Percentiles rank a stretch among this genome's conserved stretches.
These are phyloP conservation scores for Halocynthia aurantium DNA, from an alignment of 23 tunicate species.

Conservation along the genomic window DNA sequence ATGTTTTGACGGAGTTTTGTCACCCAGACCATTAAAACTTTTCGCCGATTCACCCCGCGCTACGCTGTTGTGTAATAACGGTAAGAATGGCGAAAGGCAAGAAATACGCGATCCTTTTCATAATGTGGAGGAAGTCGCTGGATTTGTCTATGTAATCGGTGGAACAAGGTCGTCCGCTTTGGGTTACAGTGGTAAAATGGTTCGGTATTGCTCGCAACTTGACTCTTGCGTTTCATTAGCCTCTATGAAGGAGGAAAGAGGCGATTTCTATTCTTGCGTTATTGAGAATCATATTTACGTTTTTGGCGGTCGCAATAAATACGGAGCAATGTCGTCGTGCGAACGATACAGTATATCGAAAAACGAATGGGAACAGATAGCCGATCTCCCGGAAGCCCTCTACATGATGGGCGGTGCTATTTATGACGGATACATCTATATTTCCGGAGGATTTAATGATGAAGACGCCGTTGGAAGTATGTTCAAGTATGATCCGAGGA, in stretches of 20 bases:
- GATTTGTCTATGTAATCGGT: slow-evolving; percentile 78
- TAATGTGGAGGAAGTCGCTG: slow-evolving; percentile 73
- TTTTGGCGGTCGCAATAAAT: slow-evolving; percentile 69
- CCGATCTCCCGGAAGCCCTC: slow-evolving; percentile 57
- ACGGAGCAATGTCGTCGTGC: slow-evolving; percentile 48
- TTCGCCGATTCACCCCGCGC: slow-evolving; percentile 5
- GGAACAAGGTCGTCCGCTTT: slow-evolving; percentile 38
- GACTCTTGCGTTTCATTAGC: slow-evolving; percentile 49
- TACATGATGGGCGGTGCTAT: slow-evolving; percentile 84
- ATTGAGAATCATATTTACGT: slow-evolving; percentile 49
- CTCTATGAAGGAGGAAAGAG: slow-evolving; percentile 52
- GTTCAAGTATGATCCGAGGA: slow-evolving; percentile 33
- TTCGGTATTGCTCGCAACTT: slow-evolving; percentile 79
- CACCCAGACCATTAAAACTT: slow-evolving; percentile 40
- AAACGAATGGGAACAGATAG: slow-evolving; percentile 42
- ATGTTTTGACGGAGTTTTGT: slow-evolving; percentile 69
- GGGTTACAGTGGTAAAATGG: slow-evolving; percentile 57
- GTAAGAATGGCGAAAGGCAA: neutral
- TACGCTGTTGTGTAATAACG: neutral
- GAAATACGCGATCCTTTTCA: slow-evolving; percentile 88
- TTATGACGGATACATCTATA: slow-evolving; percentile 33
- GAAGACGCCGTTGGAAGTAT: slow-evolving; percentile 49
- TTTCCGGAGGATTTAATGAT: slow-evolving; percentile 71
- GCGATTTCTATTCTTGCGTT: slow-evolving; percentile 68
- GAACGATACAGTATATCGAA: slow-evolving; percentile 51